Base-by-base conservation (phyloP, 2,888 invertebrate genomes). In the Neoscelio sp. region DNA sequence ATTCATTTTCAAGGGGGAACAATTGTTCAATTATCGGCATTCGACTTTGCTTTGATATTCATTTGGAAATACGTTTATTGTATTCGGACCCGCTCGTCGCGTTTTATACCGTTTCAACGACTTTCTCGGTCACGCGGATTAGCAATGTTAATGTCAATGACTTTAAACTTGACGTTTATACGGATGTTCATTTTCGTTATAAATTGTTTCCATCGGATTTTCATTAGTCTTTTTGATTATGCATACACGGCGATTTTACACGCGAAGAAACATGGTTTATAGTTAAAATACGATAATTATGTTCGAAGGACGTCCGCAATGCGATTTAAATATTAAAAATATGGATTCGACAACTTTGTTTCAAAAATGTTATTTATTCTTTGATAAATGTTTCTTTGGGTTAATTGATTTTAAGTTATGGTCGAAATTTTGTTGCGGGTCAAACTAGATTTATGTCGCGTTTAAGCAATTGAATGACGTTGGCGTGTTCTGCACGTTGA, bases 11-110 rank as follows among this genome's bases (percentile, higher is more conserved):
- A n/a, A n/a, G 13, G 10, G 46, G 26, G 46, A 2, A 42, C 2
- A 17, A 44, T 44, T 23, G 23, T 44, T 40, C 40, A 26, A 26
- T 26, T 46, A 46, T 26, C 12, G 46, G 46, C 23, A 26, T 26
- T 46, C 8, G 1, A 13, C 6, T 26, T 26, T 23, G 26, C 46
- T 12, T 46, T 46, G 26, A 46, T 26, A n/a, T 26, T 46, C 46
- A n/a, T n/a, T 46, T 18, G 26, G 2, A 12, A 23, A 48, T 23
- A 15, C 15, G 15, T 48, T 28, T 13, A 26, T 46, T 46, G 23
- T 6, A 46, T 46, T 23, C 1, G 12, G 13, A 3, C 3, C 12
- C 35, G 13, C 13, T 12, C 6, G 6, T 23, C 35, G 6, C 13
- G 15, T 38, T 15, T 38, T 15, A 15, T 38, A 38, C 1, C 15